Conservation (phyloP, 2,113 vertebrate species). For the Genyomyrus donnyi region DNA sequence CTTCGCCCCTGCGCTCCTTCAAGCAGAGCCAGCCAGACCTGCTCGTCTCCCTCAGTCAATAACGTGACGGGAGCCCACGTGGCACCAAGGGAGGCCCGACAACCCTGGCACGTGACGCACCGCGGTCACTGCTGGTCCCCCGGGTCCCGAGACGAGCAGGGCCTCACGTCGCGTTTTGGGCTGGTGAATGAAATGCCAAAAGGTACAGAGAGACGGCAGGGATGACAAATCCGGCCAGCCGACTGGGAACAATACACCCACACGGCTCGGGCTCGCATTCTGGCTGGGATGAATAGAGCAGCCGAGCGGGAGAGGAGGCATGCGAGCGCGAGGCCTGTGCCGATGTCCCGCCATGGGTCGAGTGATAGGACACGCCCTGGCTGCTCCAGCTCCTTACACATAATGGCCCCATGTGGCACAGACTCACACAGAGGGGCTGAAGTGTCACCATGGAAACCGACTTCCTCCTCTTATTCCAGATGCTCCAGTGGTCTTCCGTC, state of each 20-base stretch:
- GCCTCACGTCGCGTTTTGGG: slow-evolving; percentile 19
- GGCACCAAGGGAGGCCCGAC: neutral
- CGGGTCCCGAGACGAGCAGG: neutral
- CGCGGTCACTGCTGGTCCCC: slow-evolving; percentile 1
- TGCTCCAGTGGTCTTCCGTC: neutral
- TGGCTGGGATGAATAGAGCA: slow-evolving; percentile 34
- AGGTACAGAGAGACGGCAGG: slow-evolving; percentile 24
- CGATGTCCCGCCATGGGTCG: neutral
- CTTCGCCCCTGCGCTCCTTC: neutral
- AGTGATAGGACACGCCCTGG: neutral
- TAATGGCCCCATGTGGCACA: neutral
- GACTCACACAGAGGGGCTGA: neutral
- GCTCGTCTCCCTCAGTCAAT: neutral
- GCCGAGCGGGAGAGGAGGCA: neutral
- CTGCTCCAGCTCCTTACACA: neutral
- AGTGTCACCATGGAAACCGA: neutral
- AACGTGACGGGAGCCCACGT: neutral
- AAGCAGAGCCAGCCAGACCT: neutral
- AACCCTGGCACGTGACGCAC: neutral
- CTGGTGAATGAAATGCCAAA: slow-evolving; percentile 38
- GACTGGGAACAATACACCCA: slow-evolving; percentile 42
- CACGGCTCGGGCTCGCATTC: slow-evolving; percentile 47
- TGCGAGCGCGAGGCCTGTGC: neutral
- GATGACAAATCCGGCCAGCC: slow-evolving; percentile 27
- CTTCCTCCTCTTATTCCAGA: neutral